These are phyloP conservation scores for Galaxias olidus DNA, from an alignment of 2,797 vertebrate genomes.

Conservation along the genomic window DNA sequence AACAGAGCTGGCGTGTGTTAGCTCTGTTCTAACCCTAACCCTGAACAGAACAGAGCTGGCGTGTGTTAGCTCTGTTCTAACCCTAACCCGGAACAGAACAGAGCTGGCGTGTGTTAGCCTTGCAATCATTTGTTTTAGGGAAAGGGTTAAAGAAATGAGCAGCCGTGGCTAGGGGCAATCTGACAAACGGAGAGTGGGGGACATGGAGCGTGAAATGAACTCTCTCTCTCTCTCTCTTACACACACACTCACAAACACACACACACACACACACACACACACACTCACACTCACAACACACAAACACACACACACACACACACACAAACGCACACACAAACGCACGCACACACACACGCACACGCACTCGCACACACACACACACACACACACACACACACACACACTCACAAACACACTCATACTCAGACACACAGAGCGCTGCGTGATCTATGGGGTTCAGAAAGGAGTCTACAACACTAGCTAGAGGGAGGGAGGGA, in stretches of 20 bases:
- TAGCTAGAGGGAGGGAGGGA: no score
- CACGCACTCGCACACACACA: conserved; percentile 32
- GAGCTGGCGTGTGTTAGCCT: conserved; percentile 66
- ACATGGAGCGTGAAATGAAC: conserved; percentile 89
- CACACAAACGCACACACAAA: conserved; percentile 41
- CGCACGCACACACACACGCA: conserved; percentile 41
- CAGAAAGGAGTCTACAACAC: no score
- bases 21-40: no score
- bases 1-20: conserved; percentile 47
- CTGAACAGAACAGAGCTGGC: no score
- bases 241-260: conserved; percentile 49
- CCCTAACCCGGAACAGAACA: no score
- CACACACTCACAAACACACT: no score
- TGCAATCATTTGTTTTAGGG: conserved; percentile 78
- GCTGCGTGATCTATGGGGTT: no score
- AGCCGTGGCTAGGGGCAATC: conserved; percentile 75
- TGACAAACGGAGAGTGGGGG: conserved; percentile 83
- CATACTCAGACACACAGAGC: neutral
- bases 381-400: conserved; percentile 49
- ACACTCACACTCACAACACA: conserved; percentile 22
- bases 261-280: conserved; percentile 29
- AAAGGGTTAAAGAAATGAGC: conserved; percentile 85
- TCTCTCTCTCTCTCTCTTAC: conserved; percentile 53
- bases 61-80: no score
- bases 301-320: conserved; percentile 40